phyloP scores from a whole-genome alignment of 2,113 vertebrate species.

The Tachycineta bicolor region DNA sequence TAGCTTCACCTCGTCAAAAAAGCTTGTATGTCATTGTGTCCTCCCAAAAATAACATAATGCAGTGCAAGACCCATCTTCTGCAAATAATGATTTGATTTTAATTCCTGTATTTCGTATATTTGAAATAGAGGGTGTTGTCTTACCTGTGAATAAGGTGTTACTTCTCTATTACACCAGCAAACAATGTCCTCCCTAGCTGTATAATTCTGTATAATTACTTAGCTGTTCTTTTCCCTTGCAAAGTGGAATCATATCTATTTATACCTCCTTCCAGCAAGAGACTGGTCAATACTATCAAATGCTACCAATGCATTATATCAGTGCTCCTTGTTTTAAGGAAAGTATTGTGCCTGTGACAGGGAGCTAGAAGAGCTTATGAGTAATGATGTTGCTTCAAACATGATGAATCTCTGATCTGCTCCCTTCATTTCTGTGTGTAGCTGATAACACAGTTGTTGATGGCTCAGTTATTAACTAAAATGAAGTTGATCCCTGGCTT shows the following conservation, averaged over 20 bases:
- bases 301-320: neutral
- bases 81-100: neutral
- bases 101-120: neutral
- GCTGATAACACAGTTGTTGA: neutral
- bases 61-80: neutral
- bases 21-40: neutral
- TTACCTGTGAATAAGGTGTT: neutral
- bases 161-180: neutral
- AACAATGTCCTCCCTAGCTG: neutral
- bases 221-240: neutral
- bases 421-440: neutral
- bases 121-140: neutral
- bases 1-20: neutral
- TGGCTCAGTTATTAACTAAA: neutral
- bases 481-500: neutral
- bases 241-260: neutral
- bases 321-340: neutral
- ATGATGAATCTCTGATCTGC: neutral
- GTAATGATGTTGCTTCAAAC: neutral
- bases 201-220: neutral
- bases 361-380: neutral
- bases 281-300: neutral
- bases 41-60: neutral
- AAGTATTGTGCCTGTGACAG: neutral
- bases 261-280: neutral